Evolutionary conservation across 1,140 invertebrate genomes (phyloP).

Genomic region (Papilio glaucus): DNA sequence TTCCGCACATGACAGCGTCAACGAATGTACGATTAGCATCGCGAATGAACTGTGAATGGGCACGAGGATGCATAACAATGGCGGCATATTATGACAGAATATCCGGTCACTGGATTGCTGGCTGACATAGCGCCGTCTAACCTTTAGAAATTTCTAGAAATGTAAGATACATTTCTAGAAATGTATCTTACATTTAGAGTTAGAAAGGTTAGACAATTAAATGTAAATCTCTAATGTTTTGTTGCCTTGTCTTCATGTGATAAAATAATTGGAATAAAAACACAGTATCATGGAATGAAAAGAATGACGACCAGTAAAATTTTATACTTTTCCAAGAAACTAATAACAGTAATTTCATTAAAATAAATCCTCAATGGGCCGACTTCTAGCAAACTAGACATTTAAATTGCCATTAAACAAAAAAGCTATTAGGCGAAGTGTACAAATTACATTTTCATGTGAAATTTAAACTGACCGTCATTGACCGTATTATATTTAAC

Average conservation of each 20-base stretch:
- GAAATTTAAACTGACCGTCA: neutral
- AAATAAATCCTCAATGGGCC: conserved; percentile 1
- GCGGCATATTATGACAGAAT: conserved; percentile 40
- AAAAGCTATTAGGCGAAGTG: neutral
- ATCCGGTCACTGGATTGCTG: conserved; percentile 40
- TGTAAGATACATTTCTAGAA: neutral
- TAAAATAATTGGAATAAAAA: no score
- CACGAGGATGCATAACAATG: conserved; percentile 44
- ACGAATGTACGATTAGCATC: neutral
- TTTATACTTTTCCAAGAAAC: no score
- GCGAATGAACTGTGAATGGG: conserved; percentile 40
- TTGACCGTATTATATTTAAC: neutral
- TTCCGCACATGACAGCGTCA: neutral
- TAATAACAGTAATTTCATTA: neutral
- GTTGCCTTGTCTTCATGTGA: no score
- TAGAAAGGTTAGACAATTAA: neutral
- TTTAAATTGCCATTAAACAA: neutral
- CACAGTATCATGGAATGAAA: no score
- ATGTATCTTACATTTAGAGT: neutral
- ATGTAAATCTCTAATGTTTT: no score
- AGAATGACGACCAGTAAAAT: no score
- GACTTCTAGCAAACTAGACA: neutral
- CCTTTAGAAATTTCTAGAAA: neutral
- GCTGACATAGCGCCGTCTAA: conserved; percentile 1
- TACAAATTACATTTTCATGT: neutral